phyloP scores from a whole-genome alignment of 2,888 invertebrate species.

The Sclerodermus sp. region DNA sequence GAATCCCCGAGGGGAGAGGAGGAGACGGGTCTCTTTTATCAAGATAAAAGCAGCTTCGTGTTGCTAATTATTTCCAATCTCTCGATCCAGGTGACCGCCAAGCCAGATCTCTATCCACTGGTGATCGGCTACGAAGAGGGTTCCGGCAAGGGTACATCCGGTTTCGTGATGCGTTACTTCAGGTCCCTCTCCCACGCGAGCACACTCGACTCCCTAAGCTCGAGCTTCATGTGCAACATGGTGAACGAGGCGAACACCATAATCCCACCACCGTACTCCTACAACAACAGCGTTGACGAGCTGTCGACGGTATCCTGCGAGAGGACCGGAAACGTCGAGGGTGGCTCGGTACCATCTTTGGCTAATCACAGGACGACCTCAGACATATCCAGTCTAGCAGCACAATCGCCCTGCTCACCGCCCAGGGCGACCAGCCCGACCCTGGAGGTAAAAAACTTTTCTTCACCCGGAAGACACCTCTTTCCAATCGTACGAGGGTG shows the following conservation, averaged over 20 bases:
- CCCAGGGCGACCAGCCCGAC: constrained; percentile 84
- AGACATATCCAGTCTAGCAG: constrained; percentile 71
- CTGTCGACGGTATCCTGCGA: constrained; percentile 50
- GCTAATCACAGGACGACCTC: constrained; percentile 63
- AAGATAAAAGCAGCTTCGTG: no score
- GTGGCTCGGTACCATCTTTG: constrained; percentile 49
- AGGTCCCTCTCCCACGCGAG: constrained; percentile 81
- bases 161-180: constrained; percentile 85
- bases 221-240: constrained; percentile 83
- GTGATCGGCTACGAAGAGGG: constrained; percentile 77
- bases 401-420: constrained; percentile 73
- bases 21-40: no score
- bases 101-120: constrained; percentile 82
- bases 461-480: no score
- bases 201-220: constrained; percentile 83
- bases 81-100: constrained; percentile 80
- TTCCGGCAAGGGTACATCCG: constrained; percentile 70
- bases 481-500: no score
- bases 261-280: constrained; percentile 83
- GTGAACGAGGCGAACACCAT: constrained; percentile 84
- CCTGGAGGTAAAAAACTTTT: constrained; percentile 70
- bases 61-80: no score
- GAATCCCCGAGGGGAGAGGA: no score
- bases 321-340: constrained; percentile 44
- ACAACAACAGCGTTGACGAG: constrained; percentile 74